Base-by-base conservation (phyloP, 2,113 vertebrate species). In the Zosterops hypoxanthus region DNA sequence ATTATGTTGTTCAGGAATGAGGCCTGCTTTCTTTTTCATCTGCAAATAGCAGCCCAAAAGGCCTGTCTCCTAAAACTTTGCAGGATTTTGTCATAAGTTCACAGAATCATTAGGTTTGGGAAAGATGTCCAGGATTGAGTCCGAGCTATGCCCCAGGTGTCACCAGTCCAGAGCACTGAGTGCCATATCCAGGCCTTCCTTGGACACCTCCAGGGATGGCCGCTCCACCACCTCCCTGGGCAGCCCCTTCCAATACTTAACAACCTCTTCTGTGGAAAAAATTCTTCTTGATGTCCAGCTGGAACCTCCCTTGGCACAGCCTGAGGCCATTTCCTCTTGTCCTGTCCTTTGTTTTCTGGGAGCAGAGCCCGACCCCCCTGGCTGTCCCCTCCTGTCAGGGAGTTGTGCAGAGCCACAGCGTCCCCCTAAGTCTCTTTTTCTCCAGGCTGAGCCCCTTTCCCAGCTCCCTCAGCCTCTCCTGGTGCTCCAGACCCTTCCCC, bases 241-340 rank as follows among this genome's bases (percentile, higher is more conserved):
- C 31, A 70, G 14, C 34, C 3, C 21, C 12, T 90, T 1, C 8
- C 41, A 76, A 5, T 14, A 31, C 9, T 75, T 63, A 25, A 49
- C 17, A 53, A 4, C 24, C 11, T 9, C 13, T 77, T 16, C 22
- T 22, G 19, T 25, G 10, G 10, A 10, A 23, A 31, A 17, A 56
- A 36, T 49, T 49, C 9, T 14, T 81, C 8, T 21, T 34, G 2
- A 2, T 47, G 12, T 55, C 17, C 14, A 25, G 0, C 24, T 29
- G 15, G 29, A 25, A 0, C 13, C 11, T 82, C 9, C 28, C 9
- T 2, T 47, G n/a, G 11, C 28, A 0, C 11, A 60, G 13, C 28
- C 1, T n/a, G 20, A 66, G 39, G 46, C 16, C 0, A 0, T 69
- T 82, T 0, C 18, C 14, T 42, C 41, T 61, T 0, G 0, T 68